These are phyloP conservation scores for Noctua janthe DNA, from an alignment of 2,888 invertebrate species.

Conservation along the genomic window DNA sequence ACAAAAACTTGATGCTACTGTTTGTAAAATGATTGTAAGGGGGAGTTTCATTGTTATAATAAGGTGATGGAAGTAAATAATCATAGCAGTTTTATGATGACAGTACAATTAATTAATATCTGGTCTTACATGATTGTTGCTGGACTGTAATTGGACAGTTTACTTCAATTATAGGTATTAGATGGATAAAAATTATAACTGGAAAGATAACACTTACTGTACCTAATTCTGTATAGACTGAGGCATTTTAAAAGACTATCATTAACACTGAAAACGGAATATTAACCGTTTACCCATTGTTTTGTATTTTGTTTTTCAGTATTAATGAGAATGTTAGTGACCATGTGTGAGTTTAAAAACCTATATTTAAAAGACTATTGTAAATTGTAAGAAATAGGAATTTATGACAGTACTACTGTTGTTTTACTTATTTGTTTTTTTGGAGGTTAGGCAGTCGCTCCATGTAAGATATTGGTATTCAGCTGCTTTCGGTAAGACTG, in stretches of 20 bases:
- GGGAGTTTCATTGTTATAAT: constrained; percentile 1
- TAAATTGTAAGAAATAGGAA: neutral
- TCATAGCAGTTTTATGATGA: neutral
- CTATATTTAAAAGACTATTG: neutral
- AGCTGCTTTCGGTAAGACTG: too few relatives aligned
- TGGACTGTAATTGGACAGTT: neutral
- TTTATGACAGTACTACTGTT: neutral
- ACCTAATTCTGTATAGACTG: neutral
- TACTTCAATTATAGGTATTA: neutral
- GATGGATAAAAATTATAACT: neutral
- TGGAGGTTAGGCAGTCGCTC: too few relatives aligned
- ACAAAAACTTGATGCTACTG: constrained; percentile 30
- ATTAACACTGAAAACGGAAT: too few relatives aligned
- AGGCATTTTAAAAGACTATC: neutral
- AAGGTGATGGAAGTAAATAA: too few relatives aligned
- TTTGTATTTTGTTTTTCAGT: too few relatives aligned
- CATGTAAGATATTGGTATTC: too few relatives aligned
- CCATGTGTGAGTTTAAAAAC: too few relatives aligned
- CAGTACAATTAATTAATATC: neutral
- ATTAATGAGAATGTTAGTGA: too few relatives aligned
- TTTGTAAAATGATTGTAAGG: constrained; percentile 7
- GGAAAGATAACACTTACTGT: neutral
- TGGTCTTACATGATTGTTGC: accelerated
- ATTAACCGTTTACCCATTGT: too few relatives aligned
- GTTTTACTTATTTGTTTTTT: too few relatives aligned